Percentiles rank a stretch among this genome's conserved stretches.
These are phyloP conservation scores for Conus betulinus DNA, from an alignment of 1,140 invertebrate genomes.

Conservation along the genomic window DNA sequence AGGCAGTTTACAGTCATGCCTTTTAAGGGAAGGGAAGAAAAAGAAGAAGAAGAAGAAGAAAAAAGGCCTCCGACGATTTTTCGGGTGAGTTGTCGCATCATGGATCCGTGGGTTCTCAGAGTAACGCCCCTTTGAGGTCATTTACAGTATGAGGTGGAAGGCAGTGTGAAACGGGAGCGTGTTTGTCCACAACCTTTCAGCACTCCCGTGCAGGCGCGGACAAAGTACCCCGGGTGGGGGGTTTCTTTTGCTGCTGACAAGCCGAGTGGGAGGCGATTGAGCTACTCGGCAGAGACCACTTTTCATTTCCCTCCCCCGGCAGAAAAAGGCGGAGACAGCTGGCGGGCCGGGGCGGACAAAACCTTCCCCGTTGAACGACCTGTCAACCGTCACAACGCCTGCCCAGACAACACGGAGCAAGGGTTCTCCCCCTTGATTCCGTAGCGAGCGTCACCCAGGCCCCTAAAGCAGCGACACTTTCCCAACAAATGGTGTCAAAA, in stretches of 20 bases:
- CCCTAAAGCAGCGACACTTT: not conserved
- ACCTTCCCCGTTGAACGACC: not conserved
- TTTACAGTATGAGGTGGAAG: not conserved
- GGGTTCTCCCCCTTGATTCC: not conserved
- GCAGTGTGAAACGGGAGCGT: not conserved
- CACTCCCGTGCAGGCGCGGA: not conserved
- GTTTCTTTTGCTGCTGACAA: not conserved
- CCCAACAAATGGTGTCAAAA: constrained; percentile 4
- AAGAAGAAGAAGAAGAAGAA: not conserved
- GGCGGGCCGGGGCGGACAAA: not conserved
- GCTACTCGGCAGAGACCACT: not conserved
- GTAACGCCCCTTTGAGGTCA: constrained; percentile 9
- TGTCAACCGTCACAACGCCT: not conserved
- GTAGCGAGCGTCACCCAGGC: not conserved
- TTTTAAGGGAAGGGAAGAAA: not conserved
- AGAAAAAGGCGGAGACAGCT: not conserved
- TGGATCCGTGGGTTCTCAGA: not conserved
- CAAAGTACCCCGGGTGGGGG: constrained; percentile 4
- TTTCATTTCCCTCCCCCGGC: not conserved
- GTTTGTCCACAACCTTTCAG: constrained; percentile 6
- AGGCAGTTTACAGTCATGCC: not conserved
- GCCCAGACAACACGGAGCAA: not conserved
- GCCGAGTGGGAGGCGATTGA: not conserved
- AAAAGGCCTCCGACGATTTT: not conserved
- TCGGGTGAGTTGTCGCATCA: not conserved